These are phyloP conservation scores for Heliconius hewitsoni DNA, from an alignment of 1,140 invertebrate species.

Conservation along the genomic window DNA sequence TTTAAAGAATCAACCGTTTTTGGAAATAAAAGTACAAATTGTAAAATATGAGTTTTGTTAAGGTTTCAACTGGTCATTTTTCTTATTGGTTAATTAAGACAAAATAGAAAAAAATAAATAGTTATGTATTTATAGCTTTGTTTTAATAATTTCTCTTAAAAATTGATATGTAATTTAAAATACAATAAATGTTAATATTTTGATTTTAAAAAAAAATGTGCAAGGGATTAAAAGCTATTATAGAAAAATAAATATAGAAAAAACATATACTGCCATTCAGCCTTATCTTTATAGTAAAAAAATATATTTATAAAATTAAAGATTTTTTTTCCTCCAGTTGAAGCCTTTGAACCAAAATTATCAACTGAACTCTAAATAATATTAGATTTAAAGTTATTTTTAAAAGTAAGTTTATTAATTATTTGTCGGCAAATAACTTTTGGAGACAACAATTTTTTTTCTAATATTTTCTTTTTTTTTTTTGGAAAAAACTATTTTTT, in stretches of 20 bases:
- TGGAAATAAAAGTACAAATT: constrained; percentile 29
- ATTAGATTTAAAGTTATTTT: constrained; percentile 28
- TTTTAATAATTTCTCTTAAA: background rate
- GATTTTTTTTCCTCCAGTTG: background rate
- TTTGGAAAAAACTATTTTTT: background rate
- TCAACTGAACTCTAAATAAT: constrained; percentile 3
- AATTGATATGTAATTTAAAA: background rate
- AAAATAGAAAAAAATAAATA: background rate
- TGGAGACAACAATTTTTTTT: constrained; percentile 47
- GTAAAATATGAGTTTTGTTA: constrained; percentile 19
- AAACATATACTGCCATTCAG: constrained; percentile 19
- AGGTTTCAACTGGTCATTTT: constrained; percentile 17
- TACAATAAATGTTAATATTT: background rate
- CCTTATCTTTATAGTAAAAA: constrained; percentile 18
- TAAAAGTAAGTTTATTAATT: constrained; percentile 35
- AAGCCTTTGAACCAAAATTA: background rate
- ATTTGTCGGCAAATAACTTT: constrained; percentile 47
- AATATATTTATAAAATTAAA: background rate
- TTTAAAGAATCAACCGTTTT: constrained; percentile 23
- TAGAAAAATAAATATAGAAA: background rate
- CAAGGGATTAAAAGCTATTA: background rate
- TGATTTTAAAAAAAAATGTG: background rate
- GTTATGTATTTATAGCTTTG: background rate
- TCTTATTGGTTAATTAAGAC: background rate
- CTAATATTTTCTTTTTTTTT: background rate